Evolutionary conservation across 2,113 vertebrate species (phyloP), one percentile per base, ranked within the genome.

Genomic region (Alouatta palliata): DNA sequence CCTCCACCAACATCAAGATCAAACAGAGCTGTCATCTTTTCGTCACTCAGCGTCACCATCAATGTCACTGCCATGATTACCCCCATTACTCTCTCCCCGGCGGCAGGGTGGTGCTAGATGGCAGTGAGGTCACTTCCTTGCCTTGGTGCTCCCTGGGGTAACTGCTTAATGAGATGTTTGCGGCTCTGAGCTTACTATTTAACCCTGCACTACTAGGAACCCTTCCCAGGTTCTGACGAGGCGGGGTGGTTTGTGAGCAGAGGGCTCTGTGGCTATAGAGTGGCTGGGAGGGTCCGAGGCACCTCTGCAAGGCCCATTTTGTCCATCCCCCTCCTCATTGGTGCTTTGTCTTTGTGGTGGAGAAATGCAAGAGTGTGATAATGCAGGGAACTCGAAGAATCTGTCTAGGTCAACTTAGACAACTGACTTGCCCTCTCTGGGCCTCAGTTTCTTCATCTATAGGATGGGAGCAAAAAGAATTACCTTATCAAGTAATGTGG

Each of bases 101-200:
- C 5, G 0, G 82, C 87, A 92, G 66, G 93, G 93, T 1, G 66
- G 32, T 45, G 35, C 32, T 1, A 86, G 83, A 25, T 1, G 37
- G 27, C 76, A 84, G 13, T 77, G 87, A 97, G 84, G 83, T 96
- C 96, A 96, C 66, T 92, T 96, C 91, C 71, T 71, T 1, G 70
- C 77, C 58, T 66, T 16, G n/a, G 81, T 4, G 7, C 85, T 88
- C 91, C 92, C 52, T 17, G 79, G 49, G 71, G 37, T 94, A 91
- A 97, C 96, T 95, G 68, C 73, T 96, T 97, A 96, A 97, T 96
- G 82, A 93, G 91, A 58, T 21, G 94, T 49, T 81, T 47, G 73
- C 1, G 1, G 40, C 68, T 61, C n/a, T 4, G 80, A 71, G 94
- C 70, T 73, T 45, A 45, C 43, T 71, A 52, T 75, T 71, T 76